These are phyloP conservation scores for Mesorhabditis sp. DNA, from an alignment of 2,888 invertebrate genomes.

Conservation along the genomic window DNA sequence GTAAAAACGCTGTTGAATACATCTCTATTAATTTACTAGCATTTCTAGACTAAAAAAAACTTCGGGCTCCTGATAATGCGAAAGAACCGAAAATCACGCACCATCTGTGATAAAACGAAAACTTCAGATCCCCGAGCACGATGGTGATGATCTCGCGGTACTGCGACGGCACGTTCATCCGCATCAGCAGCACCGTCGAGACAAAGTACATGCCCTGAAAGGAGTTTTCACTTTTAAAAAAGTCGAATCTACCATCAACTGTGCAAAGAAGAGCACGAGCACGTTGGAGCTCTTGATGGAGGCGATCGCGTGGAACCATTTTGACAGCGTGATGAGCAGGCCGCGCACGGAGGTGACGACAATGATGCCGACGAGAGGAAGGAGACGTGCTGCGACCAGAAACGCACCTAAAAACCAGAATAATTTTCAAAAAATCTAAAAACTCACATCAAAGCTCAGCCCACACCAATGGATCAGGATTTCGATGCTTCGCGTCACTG, in stretches of 20 bases:
- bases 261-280: slow-evolving; percentile 89
- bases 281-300: slow-evolving; percentile 97
- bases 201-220: slow-evolving; percentile 95
- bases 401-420: slow-evolving; percentile 69
- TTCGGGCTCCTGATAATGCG: too few species aligned
- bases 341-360: slow-evolving; percentile 96
- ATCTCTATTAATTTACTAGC: too few species aligned
- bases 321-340: slow-evolving; percentile 87
- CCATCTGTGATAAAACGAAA: slow-evolving; percentile 98
- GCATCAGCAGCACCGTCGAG: slow-evolving; percentile 88
- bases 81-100: background rate
- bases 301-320: slow-evolving; percentile 99
- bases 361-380: slow-evolving; percentile 95
- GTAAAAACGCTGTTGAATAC: too few species aligned
- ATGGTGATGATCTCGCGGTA: slow-evolving; percentile 82
- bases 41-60: too few species aligned
- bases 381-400: slow-evolving; percentile 98
- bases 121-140: slow-evolving; percentile 92
- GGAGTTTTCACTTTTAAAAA: background rate
- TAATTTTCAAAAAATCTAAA: background rate
- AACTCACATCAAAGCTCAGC: slow-evolving; percentile 76
- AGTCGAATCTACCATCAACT: slow-evolving; percentile 76
- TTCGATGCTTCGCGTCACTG: slow-evolving; percentile 91
- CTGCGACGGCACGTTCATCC: slow-evolving; percentile 99
- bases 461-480: slow-evolving; percentile 95